Evolutionary conservation across 2,888 invertebrate species (phyloP), one percentile per base, ranked within the genome.

Genomic region (Drosophila austrosaltans): DNA sequence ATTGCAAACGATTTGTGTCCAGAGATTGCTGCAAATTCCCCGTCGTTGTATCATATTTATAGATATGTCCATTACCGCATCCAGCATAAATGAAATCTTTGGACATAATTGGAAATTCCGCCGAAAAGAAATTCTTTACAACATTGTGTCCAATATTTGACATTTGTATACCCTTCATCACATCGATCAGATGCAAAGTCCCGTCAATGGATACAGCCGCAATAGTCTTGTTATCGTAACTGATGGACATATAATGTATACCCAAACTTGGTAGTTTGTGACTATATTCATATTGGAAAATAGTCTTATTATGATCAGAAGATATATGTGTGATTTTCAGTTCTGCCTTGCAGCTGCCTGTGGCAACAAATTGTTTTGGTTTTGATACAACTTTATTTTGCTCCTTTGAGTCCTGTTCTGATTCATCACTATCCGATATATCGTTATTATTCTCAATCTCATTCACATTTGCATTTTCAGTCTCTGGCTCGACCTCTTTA

Each of bases 121-220:
- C 59, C 1, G 81, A 78, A 78, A 81, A 78, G 56, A 64, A 60
- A 36, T 78, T 74, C 6, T 64, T 74, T 3, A 71, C 58, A 6
- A 67, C 12, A 6, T 20, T 10, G 16, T 69, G 78, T 1, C 16
- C 20, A 20, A 80, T n/a, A 1, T 28, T 66, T 20, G 74, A 40
- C 39, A 72, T 6, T 5, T 67, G 64, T 0, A 80, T 36, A 1
- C 67, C 78, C 0, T n/a, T 8, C 7, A 36, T 22, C 0, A 78
- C 8, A 56, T 69, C 60, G 0, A 77, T 1, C 10, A 78, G n/a
- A 40, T 28, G 57, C 3, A 78, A 39, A 6, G 22, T 71, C 4
- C 78, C 78, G 54, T 80, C 71, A 30, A 80, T 8, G 1, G 71
- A 56, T 5, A 79, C 69, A 0, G 78, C 75, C 0, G 75, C 63